phyloP scores from a whole-genome alignment of 2,113 vertebrate species.

The Serranochromis macrocephalus region DNA sequence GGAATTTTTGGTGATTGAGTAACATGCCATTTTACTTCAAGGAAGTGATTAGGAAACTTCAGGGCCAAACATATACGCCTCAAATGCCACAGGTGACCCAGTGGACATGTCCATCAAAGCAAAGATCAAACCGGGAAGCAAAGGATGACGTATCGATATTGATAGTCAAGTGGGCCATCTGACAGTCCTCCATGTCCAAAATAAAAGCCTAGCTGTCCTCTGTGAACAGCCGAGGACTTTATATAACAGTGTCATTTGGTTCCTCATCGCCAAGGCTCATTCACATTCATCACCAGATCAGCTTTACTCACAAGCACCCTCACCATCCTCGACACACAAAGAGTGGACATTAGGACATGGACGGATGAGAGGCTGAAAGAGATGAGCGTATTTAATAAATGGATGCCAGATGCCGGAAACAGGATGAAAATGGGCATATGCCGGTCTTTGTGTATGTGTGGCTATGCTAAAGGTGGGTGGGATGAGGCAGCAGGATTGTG shows the following conservation, averaged over 20 bases:
- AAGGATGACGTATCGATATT: background rate
- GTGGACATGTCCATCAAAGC: background rate
- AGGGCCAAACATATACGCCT: no score
- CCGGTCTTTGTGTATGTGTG: constrained; percentile 4
- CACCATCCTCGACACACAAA: background rate
- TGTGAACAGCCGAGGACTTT: constrained; percentile 35
- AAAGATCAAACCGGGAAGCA: background rate
- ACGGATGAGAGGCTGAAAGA: background rate
- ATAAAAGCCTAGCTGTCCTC: constrained; percentile 42
- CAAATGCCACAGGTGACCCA: background rate
- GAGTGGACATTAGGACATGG: background rate
- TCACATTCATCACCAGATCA: constrained; percentile 48
- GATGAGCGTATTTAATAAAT: background rate
- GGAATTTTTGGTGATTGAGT: background rate
- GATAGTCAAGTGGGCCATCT: background rate
- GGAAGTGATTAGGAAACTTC: background rate
- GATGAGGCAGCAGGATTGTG: background rate
- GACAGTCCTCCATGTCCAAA: background rate
- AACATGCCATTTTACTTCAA: background rate
- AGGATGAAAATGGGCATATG: background rate
- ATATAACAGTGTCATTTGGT: constrained; percentile 51
- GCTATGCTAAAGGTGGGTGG: background rate
- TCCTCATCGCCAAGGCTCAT: constrained; percentile 44
- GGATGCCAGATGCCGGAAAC: background rate
- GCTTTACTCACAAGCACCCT: background rate